A percentile compares a stretch with the other conserved stretches of the same genome.
Conservation (phyloP, 2,888 invertebrate genomes). For the Sturmia bella region DNA sequence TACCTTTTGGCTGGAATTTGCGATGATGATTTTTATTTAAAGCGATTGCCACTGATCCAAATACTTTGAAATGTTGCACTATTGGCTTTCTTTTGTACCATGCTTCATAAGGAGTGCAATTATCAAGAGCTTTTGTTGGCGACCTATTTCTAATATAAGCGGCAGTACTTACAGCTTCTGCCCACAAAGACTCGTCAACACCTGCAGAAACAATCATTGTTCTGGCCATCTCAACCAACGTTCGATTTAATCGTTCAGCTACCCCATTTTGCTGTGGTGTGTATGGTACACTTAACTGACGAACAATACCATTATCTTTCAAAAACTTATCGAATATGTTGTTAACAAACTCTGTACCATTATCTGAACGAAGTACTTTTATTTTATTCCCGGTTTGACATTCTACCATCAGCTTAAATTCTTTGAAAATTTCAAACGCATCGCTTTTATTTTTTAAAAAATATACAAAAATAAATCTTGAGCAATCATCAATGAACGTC, state of each 20-base stretch:
- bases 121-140: slow-evolving; percentile 10
- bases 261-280: no score
- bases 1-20: slow-evolving; percentile 40
- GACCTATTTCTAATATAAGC: slow-evolving; percentile 51
- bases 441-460: no score
- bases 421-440: no score
- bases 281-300: no score
- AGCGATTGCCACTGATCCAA: slow-evolving; percentile 27
- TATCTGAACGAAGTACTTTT: no score
- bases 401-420: no score
- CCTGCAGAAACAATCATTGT: neutral
- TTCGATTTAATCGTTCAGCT: no score
- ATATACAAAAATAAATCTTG: neutral
- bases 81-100: slow-evolving; percentile 13
- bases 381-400: no score
- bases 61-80: slow-evolving; percentile 25
- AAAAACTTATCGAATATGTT: no score
- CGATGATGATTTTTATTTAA: slow-evolving; percentile 25
- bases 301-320: no score
- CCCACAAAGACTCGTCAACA: slow-evolving; percentile 9
- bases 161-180: slow-evolving; percentile 47
- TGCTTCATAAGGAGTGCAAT: slow-evolving; percentile 12
- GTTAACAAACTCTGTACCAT: no score
- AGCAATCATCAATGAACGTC: neutral
- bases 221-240: no score